A percentile compares a stretch with the other conserved stretches of the same genome.
Evolutionary conservation across 2,888 invertebrate genomes (phyloP).

Genomic region (Heliconius sara): DNA sequence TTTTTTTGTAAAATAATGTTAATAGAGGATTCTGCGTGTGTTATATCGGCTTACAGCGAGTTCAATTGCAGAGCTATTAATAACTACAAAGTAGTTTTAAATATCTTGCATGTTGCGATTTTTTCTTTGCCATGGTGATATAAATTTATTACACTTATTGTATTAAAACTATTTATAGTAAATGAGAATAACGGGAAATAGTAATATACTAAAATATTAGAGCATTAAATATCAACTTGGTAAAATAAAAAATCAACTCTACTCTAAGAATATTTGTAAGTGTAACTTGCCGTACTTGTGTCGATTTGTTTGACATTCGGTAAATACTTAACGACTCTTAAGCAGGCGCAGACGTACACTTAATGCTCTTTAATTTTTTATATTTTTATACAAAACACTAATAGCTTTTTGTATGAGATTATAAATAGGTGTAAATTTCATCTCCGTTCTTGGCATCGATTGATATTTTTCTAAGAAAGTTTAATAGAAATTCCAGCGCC

Average conservation of each 20-base stretch:
- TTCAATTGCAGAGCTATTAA: no score
- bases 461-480: neutral
- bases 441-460: neutral
- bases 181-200: no score
- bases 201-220: neutral
- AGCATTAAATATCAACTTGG: neutral
- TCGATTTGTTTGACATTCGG: neutral
- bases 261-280: neutral
- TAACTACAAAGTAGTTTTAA: neutral
- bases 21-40: neutral
- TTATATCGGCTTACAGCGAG: no score
- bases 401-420: neutral
- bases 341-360: neutral
- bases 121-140: no score
- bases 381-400: neutral
- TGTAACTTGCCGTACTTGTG: neutral
- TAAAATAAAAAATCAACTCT: neutral
- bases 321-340: neutral
- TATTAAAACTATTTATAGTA: no score
- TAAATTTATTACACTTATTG: no score
- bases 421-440: no score
- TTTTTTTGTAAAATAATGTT: slow-evolving; percentile 1
- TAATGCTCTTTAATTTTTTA: neutral
- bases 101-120: no score
- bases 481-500: neutral